Evolutionary conservation across 1,140 invertebrate genomes (phyloP), one percentile per base, ranked within the genome.

Genomic region (Bombus vancouverensis): DNA sequence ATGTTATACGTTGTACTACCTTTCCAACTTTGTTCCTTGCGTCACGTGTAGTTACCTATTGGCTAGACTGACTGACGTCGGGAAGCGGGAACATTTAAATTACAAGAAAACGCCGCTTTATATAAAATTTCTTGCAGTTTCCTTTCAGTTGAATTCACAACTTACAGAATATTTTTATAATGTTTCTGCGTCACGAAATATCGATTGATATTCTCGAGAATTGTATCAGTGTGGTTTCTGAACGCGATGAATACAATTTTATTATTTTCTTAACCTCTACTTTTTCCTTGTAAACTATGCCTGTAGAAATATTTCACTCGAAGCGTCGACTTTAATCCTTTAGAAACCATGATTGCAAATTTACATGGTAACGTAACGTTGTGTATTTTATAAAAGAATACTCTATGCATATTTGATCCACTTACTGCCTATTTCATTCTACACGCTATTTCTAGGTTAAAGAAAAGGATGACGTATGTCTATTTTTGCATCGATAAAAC

Each of bases 401-500:
- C 1, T 47, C 13, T 8, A 32, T 42, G 3, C n/a, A 37, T 9
- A 25, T 47, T 74, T 32, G 10, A 13, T 28, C 32, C 3, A 13
- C 47, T 18, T 25, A 18, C 37, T 37, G 57, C 13, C 44, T 25
- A 18, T 47, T 32, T 44, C 53, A 39, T 66, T 34, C 34, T 28
- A 25, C 5, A 28, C 8, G 12, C 5, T 47, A 39, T 75, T 74
- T 65, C 59, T 76, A 53, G n/a, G 34, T 53, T 77, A 57, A 25
- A 77, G 34, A 44, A 76, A 77, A 39, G 28, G n/a, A 70, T 68
- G 44, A 68, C 65, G 73, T 57, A 77, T 34, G 53, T 71, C 74
- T 83, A 57, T 59, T 78, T 77, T 34, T 34, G 82, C n/a, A 37
- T 53, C 39, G 82, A 83, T 71, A 44, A 77, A 83, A 37, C 18